Evolutionary conservation across 2,888 invertebrate genomes (phyloP).

Genomic region (Tupiocoris notatus): DNA sequence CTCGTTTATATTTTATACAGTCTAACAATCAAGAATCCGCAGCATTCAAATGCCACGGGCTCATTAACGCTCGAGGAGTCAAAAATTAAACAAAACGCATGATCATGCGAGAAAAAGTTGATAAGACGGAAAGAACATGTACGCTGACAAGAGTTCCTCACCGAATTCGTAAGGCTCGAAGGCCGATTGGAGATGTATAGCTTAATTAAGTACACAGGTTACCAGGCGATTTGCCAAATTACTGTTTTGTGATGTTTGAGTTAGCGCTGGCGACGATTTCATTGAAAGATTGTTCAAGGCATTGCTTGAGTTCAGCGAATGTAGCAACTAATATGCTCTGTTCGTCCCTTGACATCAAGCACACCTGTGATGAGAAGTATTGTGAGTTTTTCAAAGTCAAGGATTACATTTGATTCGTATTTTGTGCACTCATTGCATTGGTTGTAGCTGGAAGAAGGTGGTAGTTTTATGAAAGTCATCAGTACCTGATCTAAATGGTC

Average conservation of each 20-base stretch:
- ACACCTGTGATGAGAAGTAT: constrained; percentile 68
- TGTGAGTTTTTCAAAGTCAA: too few relatives aligned
- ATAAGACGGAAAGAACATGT: background rate
- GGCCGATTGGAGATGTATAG: background rate
- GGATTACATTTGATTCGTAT: too few relatives aligned
- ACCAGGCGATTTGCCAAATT: background rate
- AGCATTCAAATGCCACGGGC: too few relatives aligned
- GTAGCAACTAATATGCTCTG: constrained; percentile 94
- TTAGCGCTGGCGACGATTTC: constrained; percentile 56
- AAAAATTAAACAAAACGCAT: background rate
- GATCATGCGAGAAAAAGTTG: background rate
- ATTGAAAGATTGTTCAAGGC: constrained; percentile 87
- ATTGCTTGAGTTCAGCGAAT: constrained; percentile 92
- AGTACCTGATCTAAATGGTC: too few relatives aligned
- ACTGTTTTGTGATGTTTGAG: constrained; percentile 14
- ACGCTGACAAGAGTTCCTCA: background rate
- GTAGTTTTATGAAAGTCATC: too few relatives aligned
- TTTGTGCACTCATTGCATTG: too few relatives aligned
- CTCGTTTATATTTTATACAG: too few relatives aligned
- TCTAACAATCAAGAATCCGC: too few relatives aligned
- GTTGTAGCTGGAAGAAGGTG: too few relatives aligned
- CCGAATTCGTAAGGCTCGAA: too few relatives aligned
- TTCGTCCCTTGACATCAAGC: constrained; percentile 93
- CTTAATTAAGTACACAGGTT: background rate
- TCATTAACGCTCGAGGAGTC: background rate